These are phyloP conservation scores for Pinna nobilis DNA, from an alignment of 1,140 invertebrate species.

Conservation along the genomic window DNA sequence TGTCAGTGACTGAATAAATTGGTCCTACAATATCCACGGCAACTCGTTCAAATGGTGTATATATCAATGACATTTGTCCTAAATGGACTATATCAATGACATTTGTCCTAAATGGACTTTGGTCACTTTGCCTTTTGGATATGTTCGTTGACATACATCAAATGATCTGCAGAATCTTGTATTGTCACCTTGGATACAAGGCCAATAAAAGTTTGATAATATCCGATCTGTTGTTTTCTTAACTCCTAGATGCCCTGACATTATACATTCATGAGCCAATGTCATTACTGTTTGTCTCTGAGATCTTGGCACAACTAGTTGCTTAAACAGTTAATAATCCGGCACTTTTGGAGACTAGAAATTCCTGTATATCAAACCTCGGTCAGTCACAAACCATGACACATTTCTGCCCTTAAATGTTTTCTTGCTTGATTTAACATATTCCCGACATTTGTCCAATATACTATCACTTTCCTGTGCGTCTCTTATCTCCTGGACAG, in stretches of 20 bases:
- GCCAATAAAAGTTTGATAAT: conserved; percentile 39
- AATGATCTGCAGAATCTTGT: conserved; percentile 33
- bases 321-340: neutral
- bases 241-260: conserved; percentile 19
- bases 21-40: conserved; percentile 42
- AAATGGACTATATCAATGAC: conserved; percentile 36
- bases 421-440: neutral
- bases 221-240: conserved; percentile 28
- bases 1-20: conserved; percentile 22
- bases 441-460: neutral
- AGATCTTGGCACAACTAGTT: conserved; percentile 18
- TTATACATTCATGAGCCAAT: conserved; percentile 13
- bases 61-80: conserved; percentile 35
- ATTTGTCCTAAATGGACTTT: conserved; percentile 34
- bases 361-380: too few relatives aligned
- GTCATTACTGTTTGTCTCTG: conserved; percentile 17
- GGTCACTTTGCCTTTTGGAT: conserved; percentile 39
- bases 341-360: too few relatives aligned
- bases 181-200: conserved; percentile 26
- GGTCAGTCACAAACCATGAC: too few relatives aligned
- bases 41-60: conserved; percentile 38
- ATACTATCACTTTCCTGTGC: neutral
- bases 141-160: conserved; percentile 40
- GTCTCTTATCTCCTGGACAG: neutral
- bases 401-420: neutral